Percentiles rank a stretch among this genome's conserved stretches.
phyloP scores from a whole-genome alignment of 2,113 vertebrate genomes.

The Eonycteris spelaea region DNA sequence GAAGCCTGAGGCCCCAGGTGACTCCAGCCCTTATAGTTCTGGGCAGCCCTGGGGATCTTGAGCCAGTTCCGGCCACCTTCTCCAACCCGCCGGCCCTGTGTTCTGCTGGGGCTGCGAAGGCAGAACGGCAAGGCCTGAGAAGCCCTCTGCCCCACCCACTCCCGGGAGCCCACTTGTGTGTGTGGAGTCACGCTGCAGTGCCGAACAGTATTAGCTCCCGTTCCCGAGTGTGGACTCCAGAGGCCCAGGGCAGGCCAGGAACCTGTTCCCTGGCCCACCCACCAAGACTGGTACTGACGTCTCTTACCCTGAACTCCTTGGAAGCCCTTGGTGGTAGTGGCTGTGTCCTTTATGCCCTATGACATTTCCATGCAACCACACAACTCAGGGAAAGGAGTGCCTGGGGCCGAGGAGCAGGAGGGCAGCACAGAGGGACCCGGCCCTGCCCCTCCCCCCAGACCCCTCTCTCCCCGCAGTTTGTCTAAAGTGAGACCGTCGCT shows the following conservation, averaged over 20 bases:
- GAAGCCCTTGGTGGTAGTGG: slow-evolving; percentile 32
- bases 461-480: slow-evolving; percentile 15
- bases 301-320: background rate
- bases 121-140: background rate
- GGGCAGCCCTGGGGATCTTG: background rate
- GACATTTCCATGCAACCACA: slow-evolving; percentile 58
- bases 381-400: slow-evolving; percentile 73
- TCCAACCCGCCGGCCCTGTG: background rate
- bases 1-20: background rate
- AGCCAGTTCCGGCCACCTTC: background rate
- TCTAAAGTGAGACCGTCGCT: background rate
- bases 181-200: slow-evolving; percentile 31
- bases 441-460: background rate
- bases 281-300: slow-evolving; percentile 1
- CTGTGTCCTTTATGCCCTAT: slow-evolving; percentile 56
- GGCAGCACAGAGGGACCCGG: slow-evolving; percentile 46
- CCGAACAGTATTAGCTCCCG: slow-evolving; percentile 69
- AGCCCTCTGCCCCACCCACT: background rate
- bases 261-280: background rate
- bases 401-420: slow-evolving; percentile 31
- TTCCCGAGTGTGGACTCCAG: background rate
- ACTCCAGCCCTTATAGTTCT: background rate
- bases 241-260: background rate
- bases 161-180: background rate
- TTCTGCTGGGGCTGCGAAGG: background rate